Percentiles rank a stretch among this genome's conserved stretches.
These are phyloP conservation scores for Cheilinus undulatus DNA, from an alignment of 2,113 vertebrate genomes.

Conservation along the genomic window DNA sequence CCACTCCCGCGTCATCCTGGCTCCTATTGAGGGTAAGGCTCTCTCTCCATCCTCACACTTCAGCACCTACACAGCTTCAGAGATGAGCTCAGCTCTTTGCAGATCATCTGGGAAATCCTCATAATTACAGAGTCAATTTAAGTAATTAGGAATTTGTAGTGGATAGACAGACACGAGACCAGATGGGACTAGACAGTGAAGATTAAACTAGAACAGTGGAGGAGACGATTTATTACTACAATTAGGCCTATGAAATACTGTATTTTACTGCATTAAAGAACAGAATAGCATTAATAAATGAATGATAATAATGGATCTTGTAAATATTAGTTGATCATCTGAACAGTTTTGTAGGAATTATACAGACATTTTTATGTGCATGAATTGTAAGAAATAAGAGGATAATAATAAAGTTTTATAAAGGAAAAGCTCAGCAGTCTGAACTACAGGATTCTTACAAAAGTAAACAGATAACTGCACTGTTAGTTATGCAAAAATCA, in stretches of 20 bases:
- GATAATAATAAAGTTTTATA: too few relatives aligned
- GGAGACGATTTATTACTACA: neutral
- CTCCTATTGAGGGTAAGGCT: conserved; percentile 92
- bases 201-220: conserved; percentile 8
- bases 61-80: conserved; percentile 6
- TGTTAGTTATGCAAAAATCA: too few relatives aligned
- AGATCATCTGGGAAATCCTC: conserved; percentile 30
- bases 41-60: neutral
- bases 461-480: too few relatives aligned
- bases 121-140: conserved; percentile 18
- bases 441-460: too few relatives aligned
- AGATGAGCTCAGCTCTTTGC: conserved; percentile 19
- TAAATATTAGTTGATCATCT: too few relatives aligned
- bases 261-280: neutral
- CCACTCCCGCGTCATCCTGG: conserved; percentile 96
- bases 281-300: neutral
- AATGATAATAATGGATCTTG: too few relatives aligned
- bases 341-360: too few relatives aligned
- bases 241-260: neutral
- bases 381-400: too few relatives aligned
- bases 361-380: too few relatives aligned
- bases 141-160: conserved; percentile 17
- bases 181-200: conserved; percentile 1
- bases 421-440: too few relatives aligned
- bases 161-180: neutral